Percentiles rank a stretch among this genome's conserved stretches.
phyloP scores from a whole-genome alignment of 2,113 vertebrate genomes.

The Polypterus senegalus region DNA sequence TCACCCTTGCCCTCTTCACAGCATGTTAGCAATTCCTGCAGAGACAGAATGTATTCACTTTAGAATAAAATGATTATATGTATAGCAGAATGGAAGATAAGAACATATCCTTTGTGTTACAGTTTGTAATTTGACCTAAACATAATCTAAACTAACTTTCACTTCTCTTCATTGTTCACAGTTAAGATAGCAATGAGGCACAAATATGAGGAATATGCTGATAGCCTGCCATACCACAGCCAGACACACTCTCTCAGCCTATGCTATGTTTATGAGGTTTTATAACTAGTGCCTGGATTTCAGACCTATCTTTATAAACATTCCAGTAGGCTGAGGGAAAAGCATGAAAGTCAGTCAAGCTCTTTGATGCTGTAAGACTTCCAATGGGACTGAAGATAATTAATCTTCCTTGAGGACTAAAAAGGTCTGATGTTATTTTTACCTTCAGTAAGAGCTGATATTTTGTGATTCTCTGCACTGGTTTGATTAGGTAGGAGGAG shows the following conservation, averaged over 20 bases:
- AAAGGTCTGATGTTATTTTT: constrained; percentile 5
- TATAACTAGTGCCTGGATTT: not conserved
- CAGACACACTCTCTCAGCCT: too few species aligned
- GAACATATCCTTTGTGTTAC: too few species aligned
- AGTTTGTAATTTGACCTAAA: too few species aligned
- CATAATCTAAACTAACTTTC: too few species aligned
- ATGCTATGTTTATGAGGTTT: not conserved
- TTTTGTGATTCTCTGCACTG: constrained; percentile 96
- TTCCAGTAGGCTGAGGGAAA: not conserved
- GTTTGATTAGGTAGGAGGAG: constrained; percentile 96
- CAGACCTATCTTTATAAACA: not conserved
- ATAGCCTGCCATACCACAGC: too few species aligned
- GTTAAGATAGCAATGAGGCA: too few species aligned
- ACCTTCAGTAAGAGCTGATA: constrained; percentile 96
- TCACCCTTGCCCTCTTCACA: constrained; percentile 97
- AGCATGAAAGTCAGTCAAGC: not conserved
- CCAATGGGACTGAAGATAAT: constrained; percentile 8
- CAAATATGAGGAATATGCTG: too few species aligned
- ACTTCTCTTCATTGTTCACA: too few species aligned
- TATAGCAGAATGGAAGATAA: too few species aligned
- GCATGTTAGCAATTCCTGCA: constrained; percentile 87
- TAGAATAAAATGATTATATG: too few species aligned
- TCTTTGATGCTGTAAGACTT: constrained; percentile 12
- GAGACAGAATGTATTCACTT: constrained; percentile 13
- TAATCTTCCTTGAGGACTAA: constrained; percentile 1